Base-by-base conservation (phyloP, 2,888 invertebrate species). In the Apodemia duryi region DNA sequence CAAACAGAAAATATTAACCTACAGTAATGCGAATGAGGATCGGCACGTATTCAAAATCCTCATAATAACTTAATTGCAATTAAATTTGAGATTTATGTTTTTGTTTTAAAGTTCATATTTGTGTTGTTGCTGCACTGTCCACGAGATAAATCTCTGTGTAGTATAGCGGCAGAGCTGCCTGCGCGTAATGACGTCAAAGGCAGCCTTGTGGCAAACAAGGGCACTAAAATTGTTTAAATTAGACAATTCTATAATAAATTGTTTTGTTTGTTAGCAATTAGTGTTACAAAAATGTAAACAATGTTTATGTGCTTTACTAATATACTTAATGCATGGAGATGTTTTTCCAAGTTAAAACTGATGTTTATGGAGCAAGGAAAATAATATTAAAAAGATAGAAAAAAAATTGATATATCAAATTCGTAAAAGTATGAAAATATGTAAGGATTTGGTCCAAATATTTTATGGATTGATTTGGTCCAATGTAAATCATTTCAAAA, bases 181-280 rank as follows among this genome's bases (percentile, higher is more conserved):
- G 32, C 6, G 57, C 13, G 57, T 6, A 65, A 66, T 62, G 63
- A 67, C 69, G 67, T 68, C 41, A 66, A 66, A 51, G 43, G 43
- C 54, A 68, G 62, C 64, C 64, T 64, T 64, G 64, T 52, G 43
- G 13, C 35, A 60, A 60, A 60, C 60, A 60, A 60, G 63, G 61
- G 73, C 73, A 76, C 81, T 77, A 77, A 81, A 83, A 82, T 76
- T 76, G 75, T 80, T 79, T 79, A 78, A 84, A 82, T 83, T 80
- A 83, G 76, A 80, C 79, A 76, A 79, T 75, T 75, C 73, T 71
- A 73, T 73, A 74, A 72, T 76, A 77, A 80, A 77, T 78, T 77
- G 73, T 60, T n/a, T 60, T 60, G 35, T 35, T 60, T 60, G 60
- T 60, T 60, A 7, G 6, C 51, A 51, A 51, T 51, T 51, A 51